A percentile compares a stretch with the other conserved stretches of the same genome.
phyloP scores from a whole-genome alignment of 2,888 invertebrate genomes.

The Hirtodrosophila histrioides region DNA sequence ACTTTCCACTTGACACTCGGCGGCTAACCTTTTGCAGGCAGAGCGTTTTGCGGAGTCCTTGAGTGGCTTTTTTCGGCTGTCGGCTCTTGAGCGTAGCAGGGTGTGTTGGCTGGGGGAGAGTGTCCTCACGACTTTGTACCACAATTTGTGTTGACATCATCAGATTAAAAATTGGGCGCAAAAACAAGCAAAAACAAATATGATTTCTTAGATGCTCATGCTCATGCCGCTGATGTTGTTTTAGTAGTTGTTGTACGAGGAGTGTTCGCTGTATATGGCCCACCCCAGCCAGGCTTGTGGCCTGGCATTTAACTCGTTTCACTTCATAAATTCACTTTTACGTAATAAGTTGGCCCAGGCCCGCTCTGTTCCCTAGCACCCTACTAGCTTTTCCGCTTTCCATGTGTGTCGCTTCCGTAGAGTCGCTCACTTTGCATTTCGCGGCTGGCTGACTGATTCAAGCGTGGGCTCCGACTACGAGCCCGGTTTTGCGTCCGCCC shows the following conservation, averaged over 20 bases:
- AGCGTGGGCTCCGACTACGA: slow-evolving; percentile 1
- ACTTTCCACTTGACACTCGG: slow-evolving; percentile 63
- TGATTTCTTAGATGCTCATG: slow-evolving; percentile 64
- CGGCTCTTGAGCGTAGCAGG: slow-evolving; percentile 31
- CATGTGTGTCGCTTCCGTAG: slow-evolving; percentile 70
- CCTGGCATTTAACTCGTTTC: slow-evolving; percentile 80
- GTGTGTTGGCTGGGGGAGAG: not conserved
- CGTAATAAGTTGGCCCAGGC: slow-evolving; percentile 73
- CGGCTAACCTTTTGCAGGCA: slow-evolving; percentile 75
- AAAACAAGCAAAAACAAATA: slow-evolving; percentile 65
- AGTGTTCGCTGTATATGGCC: not conserved
- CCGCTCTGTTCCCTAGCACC: slow-evolving; percentile 19
- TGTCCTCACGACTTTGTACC: slow-evolving; percentile 52
- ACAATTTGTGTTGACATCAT: slow-evolving; percentile 80
- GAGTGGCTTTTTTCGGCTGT: slow-evolving; percentile 65
- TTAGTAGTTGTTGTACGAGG: slow-evolving; percentile 14
- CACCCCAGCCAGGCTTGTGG: slow-evolving; percentile 51
- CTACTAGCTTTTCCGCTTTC: slow-evolving; percentile 26
- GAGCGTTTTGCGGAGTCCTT: slow-evolving; percentile 74
- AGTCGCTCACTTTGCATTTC: slow-evolving; percentile 75
- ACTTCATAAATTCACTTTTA: slow-evolving; percentile 80
- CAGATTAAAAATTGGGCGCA: slow-evolving; percentile 78
- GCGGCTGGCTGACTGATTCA: slow-evolving; percentile 76
- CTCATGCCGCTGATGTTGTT: not conserved
- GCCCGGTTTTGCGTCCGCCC: slow-evolving; percentile 5